Evolutionary conservation across 2,888 invertebrate genomes (phyloP).

Genomic region (Caradrina clavipalpis): DNA sequence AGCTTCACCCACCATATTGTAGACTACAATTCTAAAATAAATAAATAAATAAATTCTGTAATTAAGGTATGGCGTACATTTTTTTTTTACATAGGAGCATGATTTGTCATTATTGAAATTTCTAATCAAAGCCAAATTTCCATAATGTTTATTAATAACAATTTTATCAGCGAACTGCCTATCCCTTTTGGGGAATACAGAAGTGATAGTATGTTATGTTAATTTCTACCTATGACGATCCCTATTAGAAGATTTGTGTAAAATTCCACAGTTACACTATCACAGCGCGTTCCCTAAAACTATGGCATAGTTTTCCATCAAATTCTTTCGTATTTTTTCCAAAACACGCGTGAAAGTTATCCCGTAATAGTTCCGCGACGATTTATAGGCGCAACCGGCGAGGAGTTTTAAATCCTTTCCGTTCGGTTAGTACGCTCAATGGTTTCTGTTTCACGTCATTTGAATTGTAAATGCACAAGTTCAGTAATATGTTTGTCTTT

Average conservation of each 20-base stretch:
- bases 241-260: no score
- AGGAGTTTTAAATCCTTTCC: constrained; percentile 74
- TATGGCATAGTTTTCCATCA: constrained; percentile 27
- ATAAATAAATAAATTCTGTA: no score
- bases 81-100: no score
- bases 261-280: not conserved
- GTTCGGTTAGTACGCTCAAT: constrained; percentile 60
- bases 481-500: constrained; percentile 73
- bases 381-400: constrained; percentile 76
- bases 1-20: no score
- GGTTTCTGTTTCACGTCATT: constrained; percentile 72
- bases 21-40: no score
- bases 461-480: constrained; percentile 74
- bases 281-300: constrained; percentile 2
- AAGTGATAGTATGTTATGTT: no score
- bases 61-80: no score
- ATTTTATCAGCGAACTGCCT: no score
- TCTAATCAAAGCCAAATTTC: no score
- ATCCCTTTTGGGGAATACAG: not conserved
- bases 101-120: not conserved
- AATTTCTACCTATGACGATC: not conserved
- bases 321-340: constrained; percentile 33
- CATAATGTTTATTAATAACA: no score
- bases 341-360: constrained; percentile 52
- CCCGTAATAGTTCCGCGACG: constrained; percentile 57